phyloP scores from a whole-genome alignment of 2,113 vertebrate genomes.

The Dolichallabes microphthalmus region DNA sequence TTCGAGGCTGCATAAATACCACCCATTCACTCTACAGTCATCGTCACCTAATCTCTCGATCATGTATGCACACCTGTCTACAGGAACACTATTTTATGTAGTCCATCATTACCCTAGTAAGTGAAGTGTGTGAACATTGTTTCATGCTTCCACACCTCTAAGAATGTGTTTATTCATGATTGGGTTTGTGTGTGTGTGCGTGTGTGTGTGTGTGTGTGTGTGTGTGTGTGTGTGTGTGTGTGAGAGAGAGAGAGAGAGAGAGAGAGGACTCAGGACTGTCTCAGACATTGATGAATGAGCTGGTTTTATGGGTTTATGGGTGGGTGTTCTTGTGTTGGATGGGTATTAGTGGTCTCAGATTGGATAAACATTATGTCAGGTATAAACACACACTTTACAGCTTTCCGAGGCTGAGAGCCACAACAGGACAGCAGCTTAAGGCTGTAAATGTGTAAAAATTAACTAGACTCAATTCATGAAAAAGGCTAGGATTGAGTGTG shows the following conservation, averaged over 20 bases:
- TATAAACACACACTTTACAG: slow-evolving; percentile 25
- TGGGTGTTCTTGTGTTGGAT: slow-evolving; percentile 27
- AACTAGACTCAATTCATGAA: neutral
- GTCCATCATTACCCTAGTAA: slow-evolving; percentile 1
- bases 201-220: slow-evolving; percentile 27
- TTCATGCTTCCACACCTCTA: neutral
- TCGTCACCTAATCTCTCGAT: neutral
- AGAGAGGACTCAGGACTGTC: neutral
- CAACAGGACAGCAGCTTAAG: neutral
- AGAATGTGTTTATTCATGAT: slow-evolving; percentile 2
- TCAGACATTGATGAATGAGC: slow-evolving; percentile 30
- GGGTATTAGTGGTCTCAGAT: slow-evolving; percentile 19
- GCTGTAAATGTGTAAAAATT: slow-evolving; percentile 1
- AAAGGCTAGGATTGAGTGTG: neutral
- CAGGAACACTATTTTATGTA: slow-evolving; percentile 24
- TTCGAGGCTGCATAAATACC: slow-evolving; percentile 35
- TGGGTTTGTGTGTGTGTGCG: slow-evolving; percentile 21
- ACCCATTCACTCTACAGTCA: slow-evolving; percentile 9
- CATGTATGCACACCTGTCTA: neutral
- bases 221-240: neutral
- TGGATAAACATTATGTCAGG: slow-evolving; percentile 18
- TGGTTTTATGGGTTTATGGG: slow-evolving; percentile 29
- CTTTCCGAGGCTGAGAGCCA: slow-evolving; percentile 1
- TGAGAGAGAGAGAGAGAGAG: no score
- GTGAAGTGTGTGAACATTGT: neutral